Evolutionary conservation across 2,888 invertebrate species (phyloP).

Genomic region (Ceraclea dissimilis): DNA sequence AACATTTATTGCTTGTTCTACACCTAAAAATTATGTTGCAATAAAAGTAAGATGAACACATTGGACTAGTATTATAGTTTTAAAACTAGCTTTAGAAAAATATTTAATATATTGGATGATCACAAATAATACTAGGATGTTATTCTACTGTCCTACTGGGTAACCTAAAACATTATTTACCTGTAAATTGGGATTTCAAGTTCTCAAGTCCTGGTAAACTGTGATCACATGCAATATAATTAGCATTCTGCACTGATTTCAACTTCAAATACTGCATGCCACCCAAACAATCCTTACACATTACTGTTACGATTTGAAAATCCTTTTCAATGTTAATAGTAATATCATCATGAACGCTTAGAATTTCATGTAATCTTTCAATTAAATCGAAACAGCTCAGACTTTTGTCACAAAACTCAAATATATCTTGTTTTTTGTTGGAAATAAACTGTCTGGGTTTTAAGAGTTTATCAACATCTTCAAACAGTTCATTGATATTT

Average conservation of each 20-base stretch:
- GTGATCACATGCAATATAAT: not conserved
- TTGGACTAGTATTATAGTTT: too few species aligned
- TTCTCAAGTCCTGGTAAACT: not conserved
- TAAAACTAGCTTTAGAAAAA: too few species aligned
- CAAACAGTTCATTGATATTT: not conserved
- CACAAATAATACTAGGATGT: too few species aligned
- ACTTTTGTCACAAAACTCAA: too few species aligned
- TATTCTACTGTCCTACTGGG: too few species aligned
- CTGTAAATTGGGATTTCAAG: not conserved
- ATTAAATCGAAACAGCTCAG: not conserved
- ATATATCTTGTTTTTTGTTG: too few species aligned
- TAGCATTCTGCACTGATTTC: not conserved
- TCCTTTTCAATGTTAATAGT: not conserved
- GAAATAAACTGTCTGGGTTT: not conserved
- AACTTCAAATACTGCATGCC: not conserved
- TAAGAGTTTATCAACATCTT: not conserved
- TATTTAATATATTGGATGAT: too few species aligned
- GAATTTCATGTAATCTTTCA: not conserved
- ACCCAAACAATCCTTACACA: not conserved
- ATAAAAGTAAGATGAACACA: too few species aligned
- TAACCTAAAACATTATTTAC: not conserved
- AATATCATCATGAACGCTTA: not conserved
- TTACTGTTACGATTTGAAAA: not conserved
- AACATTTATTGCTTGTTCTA: conserved; percentile 10
- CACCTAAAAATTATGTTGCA: conserved; percentile 9